Percentiles rank a stretch among this genome's conserved stretches.
Conservation (phyloP, 1,140 invertebrate genomes). For the Fopius arisanus region DNA sequence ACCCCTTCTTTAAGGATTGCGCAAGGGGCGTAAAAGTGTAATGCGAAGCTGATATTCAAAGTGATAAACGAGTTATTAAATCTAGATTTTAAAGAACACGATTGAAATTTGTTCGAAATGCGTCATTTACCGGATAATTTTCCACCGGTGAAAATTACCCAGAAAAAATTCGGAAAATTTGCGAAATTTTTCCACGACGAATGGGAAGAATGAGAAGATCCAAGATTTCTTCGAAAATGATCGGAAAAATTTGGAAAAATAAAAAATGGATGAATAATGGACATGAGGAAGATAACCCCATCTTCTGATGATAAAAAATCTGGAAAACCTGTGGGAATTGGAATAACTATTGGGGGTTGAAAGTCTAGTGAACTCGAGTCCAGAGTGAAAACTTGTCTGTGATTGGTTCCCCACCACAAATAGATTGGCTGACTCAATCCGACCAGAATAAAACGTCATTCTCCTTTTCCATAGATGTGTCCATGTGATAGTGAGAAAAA, state of each 20-base stretch:
- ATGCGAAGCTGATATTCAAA: background rate
- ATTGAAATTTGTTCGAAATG: background rate
- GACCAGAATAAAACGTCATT: constrained; percentile 46
- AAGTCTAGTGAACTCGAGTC: constrained; percentile 21
- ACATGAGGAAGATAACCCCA: background rate
- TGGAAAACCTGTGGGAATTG: background rate
- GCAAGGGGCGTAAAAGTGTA: constrained; percentile 24
- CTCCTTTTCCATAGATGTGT: constrained; percentile 15
- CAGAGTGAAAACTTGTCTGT: constrained; percentile 10
- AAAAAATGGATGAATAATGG: no score
- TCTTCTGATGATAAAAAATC: background rate
- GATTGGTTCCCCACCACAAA: constrained; percentile 27
- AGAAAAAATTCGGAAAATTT: background rate
- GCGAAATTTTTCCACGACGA: no score
- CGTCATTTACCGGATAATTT: background rate
- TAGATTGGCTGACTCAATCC: constrained; percentile 52
- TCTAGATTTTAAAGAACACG: background rate
- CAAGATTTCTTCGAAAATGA: no score
- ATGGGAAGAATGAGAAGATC: no score
- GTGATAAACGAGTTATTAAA: constrained; percentile 7
- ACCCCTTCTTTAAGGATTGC: constrained; percentile 14
- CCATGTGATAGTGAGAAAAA: constrained; percentile 47
- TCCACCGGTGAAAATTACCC: no score
- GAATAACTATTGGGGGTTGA: constrained; percentile 30
- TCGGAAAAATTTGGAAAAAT: no score